phyloP scores from a whole-genome alignment of 2,888 invertebrate genomes.

The Harpagoxenus sublaevis region DNA sequence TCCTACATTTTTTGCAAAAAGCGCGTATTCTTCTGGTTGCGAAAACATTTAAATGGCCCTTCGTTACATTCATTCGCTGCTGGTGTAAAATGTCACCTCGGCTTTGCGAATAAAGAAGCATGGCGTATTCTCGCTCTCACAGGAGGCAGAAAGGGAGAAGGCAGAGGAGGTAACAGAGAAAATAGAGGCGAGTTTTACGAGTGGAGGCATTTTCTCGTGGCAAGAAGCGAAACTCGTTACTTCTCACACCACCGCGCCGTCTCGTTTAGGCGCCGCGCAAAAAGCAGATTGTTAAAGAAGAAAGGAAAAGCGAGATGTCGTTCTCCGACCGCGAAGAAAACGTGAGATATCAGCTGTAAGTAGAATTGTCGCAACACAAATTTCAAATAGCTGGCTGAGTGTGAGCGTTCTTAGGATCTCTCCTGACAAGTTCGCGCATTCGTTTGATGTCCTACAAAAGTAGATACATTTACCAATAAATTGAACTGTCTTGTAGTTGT shows the following conservation, averaged over 20 bases:
- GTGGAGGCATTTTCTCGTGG: constrained; percentile 66
- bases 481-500: constrained; percentile 12
- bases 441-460: neutral
- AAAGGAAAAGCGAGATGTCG: constrained; percentile 32
- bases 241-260: constrained; percentile 40
- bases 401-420: constrained; percentile 36
- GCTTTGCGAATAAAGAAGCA: constrained; percentile 70
- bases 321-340: constrained; percentile 31
- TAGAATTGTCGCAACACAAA: constrained; percentile 41
- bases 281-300: constrained; percentile 65
- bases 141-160: neutral
- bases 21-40: neutral
- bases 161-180: constrained; percentile 59
- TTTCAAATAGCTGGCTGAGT: constrained; percentile 33
- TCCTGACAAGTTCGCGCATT: neutral
- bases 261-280: constrained; percentile 67
- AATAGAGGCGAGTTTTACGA: constrained; percentile 70
- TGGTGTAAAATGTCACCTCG: constrained; percentile 70
- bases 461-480: constrained; percentile 13
- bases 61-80: constrained; percentile 64
- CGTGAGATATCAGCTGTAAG: constrained; percentile 58
- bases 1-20: constrained; percentile 26
- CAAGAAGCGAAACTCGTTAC: constrained; percentile 68
- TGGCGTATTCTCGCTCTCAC: constrained; percentile 46
- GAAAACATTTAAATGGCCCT: constrained; percentile 59